Evolutionary conservation across 2,888 invertebrate genomes (phyloP).

Genomic region (Scaptodrosophila latifasciaeformis): DNA sequence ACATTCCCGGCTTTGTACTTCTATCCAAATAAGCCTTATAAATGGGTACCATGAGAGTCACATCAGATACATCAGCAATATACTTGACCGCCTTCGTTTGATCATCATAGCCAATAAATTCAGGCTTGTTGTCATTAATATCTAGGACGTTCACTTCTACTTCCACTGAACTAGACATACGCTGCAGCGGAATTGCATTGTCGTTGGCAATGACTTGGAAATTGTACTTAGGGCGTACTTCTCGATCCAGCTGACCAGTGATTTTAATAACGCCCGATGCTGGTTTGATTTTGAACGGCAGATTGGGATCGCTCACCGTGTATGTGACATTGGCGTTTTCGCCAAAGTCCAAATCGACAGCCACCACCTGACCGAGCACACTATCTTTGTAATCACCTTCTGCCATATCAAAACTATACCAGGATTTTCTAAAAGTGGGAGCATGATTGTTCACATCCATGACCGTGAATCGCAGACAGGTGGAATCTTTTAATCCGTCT

Average conservation of each 20-base stretch:
- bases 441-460: constrained; percentile 89
- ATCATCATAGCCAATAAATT: constrained; percentile 86
- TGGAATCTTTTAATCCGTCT: constrained; percentile 83
- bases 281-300: constrained; percentile 84
- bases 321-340: constrained; percentile 87
- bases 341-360: constrained; percentile 87
- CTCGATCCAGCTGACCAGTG: constrained; percentile 86
- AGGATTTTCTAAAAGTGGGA: constrained; percentile 87
- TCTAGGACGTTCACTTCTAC: constrained; percentile 89
- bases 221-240: constrained; percentile 81
- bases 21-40: constrained; percentile 86
- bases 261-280: constrained; percentile 82
- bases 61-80: constrained; percentile 58
- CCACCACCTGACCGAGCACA: constrained; percentile 85
- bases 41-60: constrained; percentile 78
- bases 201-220: constrained; percentile 85
- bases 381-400: constrained; percentile 85
- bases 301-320: constrained; percentile 77
- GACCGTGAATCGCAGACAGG: constrained; percentile 83
- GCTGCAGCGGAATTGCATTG: constrained; percentile 78
- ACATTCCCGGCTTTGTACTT: constrained; percentile 84
- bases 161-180: constrained; percentile 83
- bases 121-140: constrained; percentile 88
- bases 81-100: constrained; percentile 58
- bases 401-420: constrained; percentile 87